A percentile compares a stretch with the other conserved stretches of the same genome.
These are phyloP conservation scores for Egretta garzetta DNA, from an alignment of 2,113 vertebrate genomes.

Conservation along the genomic window DNA sequence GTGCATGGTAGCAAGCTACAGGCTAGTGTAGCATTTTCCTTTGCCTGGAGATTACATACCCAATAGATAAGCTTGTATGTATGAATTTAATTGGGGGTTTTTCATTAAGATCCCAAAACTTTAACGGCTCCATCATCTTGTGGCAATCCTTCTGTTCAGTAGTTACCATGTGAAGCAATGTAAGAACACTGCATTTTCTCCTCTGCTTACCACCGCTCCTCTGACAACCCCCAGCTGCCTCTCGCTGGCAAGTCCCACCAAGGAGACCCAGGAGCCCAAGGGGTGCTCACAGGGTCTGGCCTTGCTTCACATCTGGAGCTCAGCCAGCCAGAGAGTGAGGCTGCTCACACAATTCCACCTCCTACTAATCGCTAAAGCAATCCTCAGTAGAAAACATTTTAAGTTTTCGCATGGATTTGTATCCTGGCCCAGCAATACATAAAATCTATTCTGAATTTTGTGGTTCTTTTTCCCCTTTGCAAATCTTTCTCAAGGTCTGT, in stretches of 20 bases:
- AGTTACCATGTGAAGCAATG: not conserved
- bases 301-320: not conserved
- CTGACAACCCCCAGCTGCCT: not conserved
- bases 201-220: not conserved
- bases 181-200: not conserved
- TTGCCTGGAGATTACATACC: not conserved
- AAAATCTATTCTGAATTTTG: not conserved
- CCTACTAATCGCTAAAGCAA: fast-evolving
- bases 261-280: not conserved
- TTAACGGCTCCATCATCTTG: not conserved
- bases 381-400: not conserved
- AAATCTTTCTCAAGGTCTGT: not conserved
- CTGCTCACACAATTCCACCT: not conserved
- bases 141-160: not conserved
- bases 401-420: not conserved
- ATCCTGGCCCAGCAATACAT: not conserved
- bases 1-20: not conserved
- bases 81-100: not conserved
- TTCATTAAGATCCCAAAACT: not conserved
- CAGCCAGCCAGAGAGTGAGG: not conserved
- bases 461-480: not conserved
- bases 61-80: no score
- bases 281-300: no score
- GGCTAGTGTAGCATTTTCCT: not conserved
- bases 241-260: not conserved